A percentile compares a stretch with the other conserved stretches of the same genome.
Evolutionary conservation across 1,140 invertebrate genomes (phyloP).

Genomic region (Drosophila insularis): DNA sequence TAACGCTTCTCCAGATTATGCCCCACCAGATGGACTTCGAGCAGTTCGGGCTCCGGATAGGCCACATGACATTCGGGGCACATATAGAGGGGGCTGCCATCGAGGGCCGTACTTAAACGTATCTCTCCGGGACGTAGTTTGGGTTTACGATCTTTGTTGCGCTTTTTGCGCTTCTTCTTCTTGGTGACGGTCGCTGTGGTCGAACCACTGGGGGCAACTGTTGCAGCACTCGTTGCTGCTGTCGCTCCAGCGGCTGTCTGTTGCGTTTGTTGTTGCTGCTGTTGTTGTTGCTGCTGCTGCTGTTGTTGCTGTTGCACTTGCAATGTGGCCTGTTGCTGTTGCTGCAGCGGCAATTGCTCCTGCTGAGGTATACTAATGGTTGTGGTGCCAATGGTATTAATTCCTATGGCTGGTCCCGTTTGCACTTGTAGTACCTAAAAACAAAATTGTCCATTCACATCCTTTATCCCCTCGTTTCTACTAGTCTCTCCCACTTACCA

Average conservation of each 20-base stretch:
- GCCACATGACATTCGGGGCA: slow-evolving; percentile 94
- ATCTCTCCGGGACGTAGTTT: slow-evolving; percentile 92
- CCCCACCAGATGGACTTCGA: slow-evolving; percentile 91
- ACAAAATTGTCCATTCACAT: too few species aligned
- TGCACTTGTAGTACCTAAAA: slow-evolving; percentile 77
- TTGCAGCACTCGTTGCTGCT: slow-evolving; percentile 49
- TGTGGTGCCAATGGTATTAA: slow-evolving; percentile 78
- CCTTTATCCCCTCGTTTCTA: too few species aligned
- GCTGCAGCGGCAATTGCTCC: slow-evolving; percentile 63
- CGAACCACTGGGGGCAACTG: slow-evolving; percentile 67
- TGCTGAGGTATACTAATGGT: slow-evolving; percentile 81
- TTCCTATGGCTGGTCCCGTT: slow-evolving; percentile 76
- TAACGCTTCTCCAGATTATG: slow-evolving; percentile 90
- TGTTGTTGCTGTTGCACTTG: slow-evolving; percentile 64
- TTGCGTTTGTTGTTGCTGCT: slow-evolving; percentile 40
- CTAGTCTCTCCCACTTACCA: slow-evolving; percentile 42
- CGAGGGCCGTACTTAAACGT: slow-evolving; percentile 90
- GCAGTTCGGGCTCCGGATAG: slow-evolving; percentile 90
- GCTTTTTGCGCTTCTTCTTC: slow-evolving; percentile 93
- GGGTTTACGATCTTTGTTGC: slow-evolving; percentile 90
- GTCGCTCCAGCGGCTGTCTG: slow-evolving; percentile 69
- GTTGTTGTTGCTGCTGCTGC: slow-evolving; percentile 36
- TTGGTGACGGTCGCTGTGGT: slow-evolving; percentile 79
- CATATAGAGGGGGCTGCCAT: slow-evolving; percentile 91
- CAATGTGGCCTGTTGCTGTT: slow-evolving; percentile 57